Percentiles rank a stretch among this genome's conserved stretches.
These are phyloP conservation scores for Halcyon badia DNA, from an alignment of 2,797 vertebrate species.

Conservation along the genomic window DNA sequence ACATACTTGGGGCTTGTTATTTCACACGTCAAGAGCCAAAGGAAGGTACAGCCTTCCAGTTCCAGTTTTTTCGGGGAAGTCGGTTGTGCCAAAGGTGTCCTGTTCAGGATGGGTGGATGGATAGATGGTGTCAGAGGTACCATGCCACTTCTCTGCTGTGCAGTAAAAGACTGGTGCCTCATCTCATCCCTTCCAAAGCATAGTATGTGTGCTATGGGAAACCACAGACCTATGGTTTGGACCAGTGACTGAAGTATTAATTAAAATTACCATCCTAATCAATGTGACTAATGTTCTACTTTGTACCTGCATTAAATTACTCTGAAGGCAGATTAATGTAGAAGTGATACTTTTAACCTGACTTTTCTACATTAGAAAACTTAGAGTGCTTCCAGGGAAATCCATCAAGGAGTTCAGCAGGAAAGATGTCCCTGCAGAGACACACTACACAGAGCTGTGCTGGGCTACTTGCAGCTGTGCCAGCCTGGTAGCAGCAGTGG, in stretches of 20 bases:
- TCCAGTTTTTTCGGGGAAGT: background rate
- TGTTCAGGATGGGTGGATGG: background rate
- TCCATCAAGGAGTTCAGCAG: background rate
- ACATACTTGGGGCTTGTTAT: background rate
- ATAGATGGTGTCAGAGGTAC: background rate
- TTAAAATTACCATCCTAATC: background rate
- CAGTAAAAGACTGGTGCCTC: background rate
- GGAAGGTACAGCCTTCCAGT: background rate
- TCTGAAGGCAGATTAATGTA: background rate
- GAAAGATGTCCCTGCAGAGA: background rate
- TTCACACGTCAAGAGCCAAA: background rate
- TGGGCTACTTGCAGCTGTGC: background rate
- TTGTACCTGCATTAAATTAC: background rate
- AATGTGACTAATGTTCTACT: background rate
- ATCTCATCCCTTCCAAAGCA: background rate
- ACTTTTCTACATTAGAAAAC: background rate
- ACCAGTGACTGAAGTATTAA: background rate
- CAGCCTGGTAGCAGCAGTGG: background rate
- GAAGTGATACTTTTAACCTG: background rate
- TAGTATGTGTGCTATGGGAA: background rate
- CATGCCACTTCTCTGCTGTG: fast-evolving
- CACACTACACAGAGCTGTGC: background rate
- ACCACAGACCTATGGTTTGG: background rate
- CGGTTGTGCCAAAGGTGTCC: background rate
- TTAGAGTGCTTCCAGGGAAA: background rate